Conservation (phyloP, 2,113 vertebrate species). For the Mesocricetus auratus region DNA sequence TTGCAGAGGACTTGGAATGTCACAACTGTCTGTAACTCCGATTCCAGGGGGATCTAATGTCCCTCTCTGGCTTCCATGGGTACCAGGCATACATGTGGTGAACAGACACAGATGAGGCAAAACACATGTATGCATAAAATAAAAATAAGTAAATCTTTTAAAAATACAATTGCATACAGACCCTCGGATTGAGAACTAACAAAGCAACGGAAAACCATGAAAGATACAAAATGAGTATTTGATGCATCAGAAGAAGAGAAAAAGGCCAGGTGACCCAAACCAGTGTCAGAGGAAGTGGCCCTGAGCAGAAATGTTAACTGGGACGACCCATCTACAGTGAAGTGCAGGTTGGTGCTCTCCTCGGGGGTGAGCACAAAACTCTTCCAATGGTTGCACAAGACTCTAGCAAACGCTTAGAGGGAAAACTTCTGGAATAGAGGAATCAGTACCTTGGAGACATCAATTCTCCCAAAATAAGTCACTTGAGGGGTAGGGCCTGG, state of each 20-base stretch:
- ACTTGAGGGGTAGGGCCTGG: background rate
- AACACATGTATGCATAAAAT: slow-evolving; percentile 11
- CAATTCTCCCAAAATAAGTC: background rate
- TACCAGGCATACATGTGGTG: background rate
- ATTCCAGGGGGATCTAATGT: background rate
- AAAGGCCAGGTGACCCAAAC: background rate
- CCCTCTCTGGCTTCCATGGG: background rate
- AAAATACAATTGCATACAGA: background rate
- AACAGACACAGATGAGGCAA: background rate
- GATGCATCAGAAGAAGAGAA: background rate
- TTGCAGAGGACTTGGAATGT: background rate
- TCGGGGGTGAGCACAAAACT: background rate
- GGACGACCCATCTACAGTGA: background rate
- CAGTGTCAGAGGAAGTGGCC: background rate
- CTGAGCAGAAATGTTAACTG: background rate
- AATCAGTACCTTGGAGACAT: background rate
- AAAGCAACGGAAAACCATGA: background rate
- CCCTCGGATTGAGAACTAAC: background rate
- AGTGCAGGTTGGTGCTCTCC: background rate
- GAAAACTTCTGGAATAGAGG: background rate
- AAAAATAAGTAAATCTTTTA: background rate
- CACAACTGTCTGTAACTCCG: background rate
- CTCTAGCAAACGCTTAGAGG: background rate
- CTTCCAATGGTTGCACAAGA: background rate
- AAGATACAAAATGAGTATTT: background rate